Conservation (phyloP, 2,888 invertebrate genomes). For the Pachycephus smyrnensis region DNA sequence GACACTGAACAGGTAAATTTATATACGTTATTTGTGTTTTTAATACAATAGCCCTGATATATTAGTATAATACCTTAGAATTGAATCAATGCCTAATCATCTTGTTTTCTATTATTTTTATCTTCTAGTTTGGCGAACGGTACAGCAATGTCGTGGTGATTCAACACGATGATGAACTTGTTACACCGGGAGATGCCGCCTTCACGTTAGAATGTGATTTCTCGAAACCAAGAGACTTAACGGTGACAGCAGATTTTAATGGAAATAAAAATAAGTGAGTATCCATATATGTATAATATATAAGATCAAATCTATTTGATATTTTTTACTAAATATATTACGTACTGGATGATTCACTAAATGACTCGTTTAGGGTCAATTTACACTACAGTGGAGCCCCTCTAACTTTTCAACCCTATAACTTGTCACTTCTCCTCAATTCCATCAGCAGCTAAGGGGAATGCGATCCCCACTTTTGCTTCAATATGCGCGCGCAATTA, state of each 20-base stretch:
- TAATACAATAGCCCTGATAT: background rate
- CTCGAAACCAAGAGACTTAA: slow-evolving; percentile 69
- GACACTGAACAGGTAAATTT: slow-evolving; percentile 68
- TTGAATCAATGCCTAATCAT: background rate
- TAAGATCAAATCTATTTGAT: background rate
- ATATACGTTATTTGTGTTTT: background rate
- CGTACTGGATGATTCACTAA: background rate
- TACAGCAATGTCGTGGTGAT: slow-evolving; percentile 74
- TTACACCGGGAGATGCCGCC: slow-evolving; percentile 76
- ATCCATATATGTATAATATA: background rate
- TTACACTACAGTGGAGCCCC: too few species aligned
- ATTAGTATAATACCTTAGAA: background rate
- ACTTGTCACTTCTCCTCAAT: too few species aligned
- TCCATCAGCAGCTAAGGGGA: too few species aligned
- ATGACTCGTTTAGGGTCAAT: background rate
- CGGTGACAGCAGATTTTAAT: slow-evolving; percentile 70
- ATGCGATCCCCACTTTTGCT: too few species aligned
- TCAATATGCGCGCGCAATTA: too few species aligned
- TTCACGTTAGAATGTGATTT: slow-evolving; percentile 77
- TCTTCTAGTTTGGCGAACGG: slow-evolving; percentile 68
- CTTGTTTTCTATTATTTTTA: background rate
- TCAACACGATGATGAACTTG: slow-evolving; percentile 76
- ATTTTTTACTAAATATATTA: background rate
- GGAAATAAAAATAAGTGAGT: slow-evolving; percentile 45
- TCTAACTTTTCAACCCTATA: too few species aligned